Conservation (phyloP, 2,113 vertebrate species). For the Oncorhynchus nerka region DNA sequence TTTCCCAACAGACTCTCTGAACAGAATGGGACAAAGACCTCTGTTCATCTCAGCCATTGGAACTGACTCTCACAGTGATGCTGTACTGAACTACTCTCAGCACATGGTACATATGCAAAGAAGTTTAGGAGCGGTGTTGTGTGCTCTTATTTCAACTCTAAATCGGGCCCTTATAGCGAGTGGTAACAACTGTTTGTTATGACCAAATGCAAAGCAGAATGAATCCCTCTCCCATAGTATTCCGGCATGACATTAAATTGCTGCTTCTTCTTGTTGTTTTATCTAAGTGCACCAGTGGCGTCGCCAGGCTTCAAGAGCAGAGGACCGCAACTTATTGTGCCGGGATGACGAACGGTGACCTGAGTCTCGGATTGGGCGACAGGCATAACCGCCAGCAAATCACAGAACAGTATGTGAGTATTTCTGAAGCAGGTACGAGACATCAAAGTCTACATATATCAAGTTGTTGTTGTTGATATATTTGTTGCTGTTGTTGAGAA, state of each 20-base stretch:
- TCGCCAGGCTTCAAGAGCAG: constrained; percentile 62
- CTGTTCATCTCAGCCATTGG: constrained; percentile 84
- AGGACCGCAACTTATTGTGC: constrained; percentile 76
- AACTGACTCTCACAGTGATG: constrained; percentile 78
- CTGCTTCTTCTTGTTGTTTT: constrained; percentile 3
- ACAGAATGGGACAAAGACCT: constrained; percentile 76
- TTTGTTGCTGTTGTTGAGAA: no score
- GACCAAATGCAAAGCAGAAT: no score
- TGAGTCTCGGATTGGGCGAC: constrained; percentile 84
- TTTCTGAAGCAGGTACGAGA: background rate
- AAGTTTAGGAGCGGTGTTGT: background rate
- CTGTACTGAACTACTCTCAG: constrained; percentile 76
- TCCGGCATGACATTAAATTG: background rate
- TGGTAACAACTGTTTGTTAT: no score
- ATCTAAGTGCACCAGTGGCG: constrained; percentile 65
- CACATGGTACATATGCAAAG: constrained; percentile 79
- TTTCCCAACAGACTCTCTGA: constrained; percentile 77
- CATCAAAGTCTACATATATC: no score
- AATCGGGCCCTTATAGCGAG: no score
- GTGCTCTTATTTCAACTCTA: no score
- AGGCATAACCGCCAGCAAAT: constrained; percentile 88
- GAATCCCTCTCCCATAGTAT: background rate
- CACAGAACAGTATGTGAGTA: constrained; percentile 79
- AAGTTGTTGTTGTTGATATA: no score
- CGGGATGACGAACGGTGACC: constrained; percentile 76